Percentiles rank a stretch among this genome's conserved stretches.
These are phyloP conservation scores for Dryocosmus kuriphilus DNA, from an alignment of 2,888 invertebrate species.

Conservation along the genomic window DNA sequence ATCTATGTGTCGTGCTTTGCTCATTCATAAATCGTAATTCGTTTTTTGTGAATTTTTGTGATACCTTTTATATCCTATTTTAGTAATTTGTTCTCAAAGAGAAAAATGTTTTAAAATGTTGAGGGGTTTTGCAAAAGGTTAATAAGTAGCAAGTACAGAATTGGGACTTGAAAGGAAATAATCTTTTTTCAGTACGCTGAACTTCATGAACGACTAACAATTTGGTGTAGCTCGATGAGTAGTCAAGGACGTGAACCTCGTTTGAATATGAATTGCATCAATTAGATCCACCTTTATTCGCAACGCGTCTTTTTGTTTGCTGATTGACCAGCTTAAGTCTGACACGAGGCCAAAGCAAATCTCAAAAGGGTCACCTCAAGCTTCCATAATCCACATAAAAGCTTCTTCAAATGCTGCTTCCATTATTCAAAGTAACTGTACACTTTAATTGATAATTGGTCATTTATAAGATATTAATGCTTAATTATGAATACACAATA, in stretches of 20 bases:
- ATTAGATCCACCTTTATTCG: constrained; percentile 73
- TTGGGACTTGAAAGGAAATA: not conserved
- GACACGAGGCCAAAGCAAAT: constrained; percentile 50
- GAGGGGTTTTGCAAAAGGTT: not conserved
- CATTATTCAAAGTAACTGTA: not conserved
- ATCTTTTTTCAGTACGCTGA: constrained; percentile 25
- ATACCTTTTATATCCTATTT: not conserved
- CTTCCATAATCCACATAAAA: not conserved
- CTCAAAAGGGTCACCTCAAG: constrained; percentile 47
- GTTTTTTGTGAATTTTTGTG: not conserved
- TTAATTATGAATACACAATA: no score
- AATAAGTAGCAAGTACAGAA: not conserved
- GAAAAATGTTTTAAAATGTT: not conserved
- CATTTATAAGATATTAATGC: no score
- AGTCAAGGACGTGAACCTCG: constrained; percentile 70
- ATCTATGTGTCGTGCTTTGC: not conserved
- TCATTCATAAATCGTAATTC: not conserved
- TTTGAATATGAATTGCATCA: constrained; percentile 76
- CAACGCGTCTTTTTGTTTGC: constrained; percentile 72
- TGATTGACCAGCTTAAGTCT: constrained; percentile 66
- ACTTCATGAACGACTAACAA: constrained; percentile 52
- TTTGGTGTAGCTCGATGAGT: constrained; percentile 57
- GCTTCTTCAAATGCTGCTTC: constrained; percentile 19
- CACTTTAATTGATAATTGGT: not conserved
- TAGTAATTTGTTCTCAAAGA: not conserved